These are phyloP conservation scores for Bombyx mori DNA, from an alignment of 1,140 invertebrate species.

Conservation along the genomic window ASM3026992v2 NC_085123.1:10148501-10149000, in stretches of 20 bases:
- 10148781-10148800: slow-evolving; percentile 43
- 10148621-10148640: slow-evolving; percentile 56
- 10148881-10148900: neutral
- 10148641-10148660: slow-evolving; percentile 7
- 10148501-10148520: slow-evolving; percentile 13
- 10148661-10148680: no score
- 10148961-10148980: slow-evolving; percentile 5
- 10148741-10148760: slow-evolving; percentile 47
- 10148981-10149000: slow-evolving; percentile 6
- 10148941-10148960: no score
- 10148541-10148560: slow-evolving; percentile 33
- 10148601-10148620: slow-evolving; percentile 55
- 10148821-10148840: slow-evolving; percentile 33
- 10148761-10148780: slow-evolving; percentile 46
- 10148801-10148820: slow-evolving; percentile 36
- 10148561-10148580: slow-evolving; percentile 62
- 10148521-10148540: slow-evolving; percentile 28
- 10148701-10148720: slow-evolving; percentile 28
- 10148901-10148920: slow-evolving; percentile 7
- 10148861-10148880: no score
- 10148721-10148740: slow-evolving; percentile 43
- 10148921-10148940: slow-evolving; percentile 5
- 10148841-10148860: neutral
- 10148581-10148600: slow-evolving; percentile 67
- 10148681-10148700: slow-evolving; percentile 11